Evolutionary conservation across 2,888 invertebrate genomes (phyloP).

Genomic region (Dyspetes luteomarginatus): DNA sequence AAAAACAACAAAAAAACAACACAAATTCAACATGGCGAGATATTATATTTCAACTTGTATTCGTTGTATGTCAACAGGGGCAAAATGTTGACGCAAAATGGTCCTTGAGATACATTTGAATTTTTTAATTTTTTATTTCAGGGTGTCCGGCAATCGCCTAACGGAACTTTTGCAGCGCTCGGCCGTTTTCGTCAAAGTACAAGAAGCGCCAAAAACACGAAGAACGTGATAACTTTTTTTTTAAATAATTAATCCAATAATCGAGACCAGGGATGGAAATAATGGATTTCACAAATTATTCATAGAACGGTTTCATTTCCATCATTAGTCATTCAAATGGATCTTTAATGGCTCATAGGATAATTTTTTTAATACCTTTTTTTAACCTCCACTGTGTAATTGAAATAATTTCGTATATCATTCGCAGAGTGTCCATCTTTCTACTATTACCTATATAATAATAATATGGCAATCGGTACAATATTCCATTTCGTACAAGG

Average conservation of each 20-base stretch:
- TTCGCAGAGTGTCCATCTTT: slow-evolving; percentile 42
- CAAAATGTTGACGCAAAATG: too few relatives aligned
- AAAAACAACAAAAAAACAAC: too few relatives aligned
- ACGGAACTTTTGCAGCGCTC: slow-evolving; percentile 1
- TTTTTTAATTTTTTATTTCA: slow-evolving; percentile 78
- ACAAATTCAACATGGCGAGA: too few relatives aligned
- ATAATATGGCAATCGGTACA: background rate
- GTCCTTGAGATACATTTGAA: too few relatives aligned
- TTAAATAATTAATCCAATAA: background rate
- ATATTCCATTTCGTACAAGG: slow-evolving; percentile 20
- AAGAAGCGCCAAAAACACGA: slow-evolving; percentile 72
- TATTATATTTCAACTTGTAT: too few relatives aligned
- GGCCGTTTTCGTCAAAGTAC: slow-evolving; percentile 49
- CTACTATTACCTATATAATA: slow-evolving; percentile 28
- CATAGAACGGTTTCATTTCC: background rate
- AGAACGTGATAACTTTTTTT: too few relatives aligned
- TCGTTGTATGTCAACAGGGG: too few relatives aligned
- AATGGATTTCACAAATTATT: background rate
- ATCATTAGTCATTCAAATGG: background rate
- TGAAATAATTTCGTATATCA: background rate
- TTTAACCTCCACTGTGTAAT: background rate
- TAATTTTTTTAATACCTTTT: background rate
- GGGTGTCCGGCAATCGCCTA: slow-evolving; percentile 85
- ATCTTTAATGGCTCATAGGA: background rate
- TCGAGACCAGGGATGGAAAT: background rate